phyloP scores from a whole-genome alignment of 2,888 invertebrate species.

The Loripinus fragilis region DNA sequence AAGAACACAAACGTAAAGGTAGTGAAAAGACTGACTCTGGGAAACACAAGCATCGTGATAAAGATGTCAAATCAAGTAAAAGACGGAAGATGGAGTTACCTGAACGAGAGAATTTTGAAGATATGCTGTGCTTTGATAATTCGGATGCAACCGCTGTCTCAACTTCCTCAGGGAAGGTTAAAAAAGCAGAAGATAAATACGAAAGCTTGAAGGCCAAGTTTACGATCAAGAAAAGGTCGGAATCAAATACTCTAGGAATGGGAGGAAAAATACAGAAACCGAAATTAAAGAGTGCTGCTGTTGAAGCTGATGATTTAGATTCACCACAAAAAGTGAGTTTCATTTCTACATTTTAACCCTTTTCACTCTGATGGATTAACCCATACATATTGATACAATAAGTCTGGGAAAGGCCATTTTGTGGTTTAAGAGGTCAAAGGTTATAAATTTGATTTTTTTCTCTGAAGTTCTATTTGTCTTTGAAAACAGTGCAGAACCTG shows the following conservation, averaged over 20 bases:
- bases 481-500: too few species aligned
- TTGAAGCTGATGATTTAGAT: constrained; percentile 36
- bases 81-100: not conserved
- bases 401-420: too few species aligned
- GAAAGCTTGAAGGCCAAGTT: constrained; percentile 63
- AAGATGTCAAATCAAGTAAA: constrained; percentile 25
- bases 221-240: constrained; percentile 63
- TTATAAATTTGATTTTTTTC: too few species aligned
- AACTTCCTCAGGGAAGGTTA: constrained; percentile 5
- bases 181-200: constrained; percentile 53
- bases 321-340: constrained; percentile 60
- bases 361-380: too few species aligned
- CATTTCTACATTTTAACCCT: too few species aligned
- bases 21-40: not conserved
- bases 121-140: constrained; percentile 63
- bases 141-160: constrained; percentile 40
- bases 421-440: too few species aligned
- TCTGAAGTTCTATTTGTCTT: too few species aligned
- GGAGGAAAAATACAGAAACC: constrained; percentile 44
- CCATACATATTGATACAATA: too few species aligned
- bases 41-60: not conserved
- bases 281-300: constrained; percentile 34
- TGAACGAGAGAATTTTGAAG: constrained; percentile 39
- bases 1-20: constrained; percentile 2
- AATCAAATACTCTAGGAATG: constrained; percentile 49